These are phyloP conservation scores for Cromileptes altivelis DNA, from an alignment of 2,113 vertebrate genomes.

Conservation along the genomic window DNA sequence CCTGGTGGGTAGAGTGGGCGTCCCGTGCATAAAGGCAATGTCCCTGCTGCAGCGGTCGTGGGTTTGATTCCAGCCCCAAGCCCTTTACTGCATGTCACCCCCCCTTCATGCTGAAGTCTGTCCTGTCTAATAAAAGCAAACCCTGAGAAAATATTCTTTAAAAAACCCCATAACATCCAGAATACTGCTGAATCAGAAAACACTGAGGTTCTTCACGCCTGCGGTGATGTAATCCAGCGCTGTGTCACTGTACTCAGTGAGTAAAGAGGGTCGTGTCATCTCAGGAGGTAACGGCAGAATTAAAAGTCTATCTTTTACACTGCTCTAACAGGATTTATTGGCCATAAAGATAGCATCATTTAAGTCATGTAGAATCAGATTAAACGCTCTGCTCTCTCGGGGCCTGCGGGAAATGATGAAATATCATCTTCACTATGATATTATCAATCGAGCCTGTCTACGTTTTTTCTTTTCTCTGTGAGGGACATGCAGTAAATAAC, in stretches of 20 bases:
- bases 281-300: conserved; percentile 62
- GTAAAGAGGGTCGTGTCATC: conserved; percentile 46
- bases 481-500: conserved; percentile 28
- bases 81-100: too few species aligned
- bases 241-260: conserved; percentile 16
- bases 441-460: conserved; percentile 42
- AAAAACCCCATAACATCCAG: not conserved
- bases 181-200: not conserved
- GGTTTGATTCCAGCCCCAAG: too few species aligned
- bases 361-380: conserved; percentile 57
- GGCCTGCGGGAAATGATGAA: conserved; percentile 58
- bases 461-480: not conserved
- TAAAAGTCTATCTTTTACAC: conserved; percentile 63
- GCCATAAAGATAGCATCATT: conserved; percentile 55
- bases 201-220: not conserved
- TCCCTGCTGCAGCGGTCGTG: too few species aligned
- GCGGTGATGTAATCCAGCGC: conserved; percentile 12
- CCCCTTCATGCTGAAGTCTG: too few species aligned
- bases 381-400: conserved; percentile 34
- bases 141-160: too few species aligned
- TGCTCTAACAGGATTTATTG: conserved; percentile 59
- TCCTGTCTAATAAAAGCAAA: too few species aligned
- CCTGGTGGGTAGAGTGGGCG: too few species aligned
- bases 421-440: conserved; percentile 43
- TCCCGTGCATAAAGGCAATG: too few species aligned